Evolutionary conservation across 2,888 invertebrate genomes (phyloP), one percentile per base, ranked within the genome.

Genomic region (Trissolcus brochymenae): DNA sequence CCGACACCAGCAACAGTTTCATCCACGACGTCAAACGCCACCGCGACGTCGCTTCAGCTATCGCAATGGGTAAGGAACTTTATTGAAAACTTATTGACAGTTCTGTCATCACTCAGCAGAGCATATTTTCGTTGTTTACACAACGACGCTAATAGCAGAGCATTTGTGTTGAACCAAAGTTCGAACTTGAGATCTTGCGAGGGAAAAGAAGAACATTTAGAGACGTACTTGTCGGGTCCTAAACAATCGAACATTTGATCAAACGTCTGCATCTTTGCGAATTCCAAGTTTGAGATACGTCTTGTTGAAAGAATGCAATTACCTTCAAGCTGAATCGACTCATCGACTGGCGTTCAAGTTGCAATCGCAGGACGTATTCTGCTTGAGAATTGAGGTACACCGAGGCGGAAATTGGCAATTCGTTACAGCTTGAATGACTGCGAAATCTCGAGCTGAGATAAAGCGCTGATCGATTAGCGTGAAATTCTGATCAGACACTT

Each of bases 1-100:
- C 35, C 76, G 75, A 53, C 78, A 76, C 21, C 76, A 75, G 13
- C 77, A 79, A 16, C 83, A 81, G 40, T 64, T 78, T 55, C 70
- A 76, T 21, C 78, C 64, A 21, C 82, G 79, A 35, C 85, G 84
- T 49, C 78, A 81, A 14, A 77, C 76, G 17, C 80, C 81, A 21
- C 75, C 81, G 17, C 82, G 81, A 57, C 85, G 79, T 76, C 80
- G 81, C 4, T 85, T 82, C 71, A 82, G 81, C 67, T 83, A 82
- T 70, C 84, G 85, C 4, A 81, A 85, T 43, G 86, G 85, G 85
- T 86, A 83, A 85, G 82, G 57, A n/a, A 16, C 49, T 14, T 43
- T 4, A 43, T 19, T 11, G 16, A 49, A 49, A n/a, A 46, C n/a
- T 16, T 16, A 46, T 46, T 46, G 46, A 46, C 16, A 46, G 9